Conservation (phyloP, 2,888 invertebrate genomes). For the Cheilosia scutellata region DNA sequence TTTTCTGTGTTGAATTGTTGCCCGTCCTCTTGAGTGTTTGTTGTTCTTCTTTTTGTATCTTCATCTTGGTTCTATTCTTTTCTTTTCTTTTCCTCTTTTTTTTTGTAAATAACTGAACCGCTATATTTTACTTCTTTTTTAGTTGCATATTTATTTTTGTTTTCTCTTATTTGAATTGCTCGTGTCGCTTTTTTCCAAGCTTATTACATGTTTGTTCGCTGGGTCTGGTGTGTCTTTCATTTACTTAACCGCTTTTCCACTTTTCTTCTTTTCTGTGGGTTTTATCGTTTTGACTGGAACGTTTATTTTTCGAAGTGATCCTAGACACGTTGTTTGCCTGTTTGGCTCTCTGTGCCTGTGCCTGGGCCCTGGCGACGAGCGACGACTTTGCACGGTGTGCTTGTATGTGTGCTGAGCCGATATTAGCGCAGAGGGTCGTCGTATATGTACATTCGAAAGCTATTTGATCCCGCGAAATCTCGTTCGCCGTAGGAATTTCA, state of each 20-base stretch:
- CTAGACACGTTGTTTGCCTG: conserved; percentile 71
- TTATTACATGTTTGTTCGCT: conserved; percentile 75
- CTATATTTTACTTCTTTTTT: conserved; percentile 72
- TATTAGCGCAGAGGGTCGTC: conserved; percentile 40
- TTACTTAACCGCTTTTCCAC: conserved; percentile 77
- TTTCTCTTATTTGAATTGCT: conserved; percentile 72
- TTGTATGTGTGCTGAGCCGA: conserved; percentile 49
- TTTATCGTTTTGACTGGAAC: conserved; percentile 74
- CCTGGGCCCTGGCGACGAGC: conserved; percentile 11
- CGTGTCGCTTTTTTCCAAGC: conserved; percentile 70
- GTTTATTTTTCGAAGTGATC: conserved; percentile 72
- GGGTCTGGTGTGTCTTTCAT: conserved; percentile 77
- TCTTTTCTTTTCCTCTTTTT: conserved; percentile 37
- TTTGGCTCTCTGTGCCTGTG: conserved; percentile 14
- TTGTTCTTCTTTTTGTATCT: conserved; percentile 71
- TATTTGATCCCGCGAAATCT: conserved; percentile 72
- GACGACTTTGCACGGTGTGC: conserved; percentile 26
- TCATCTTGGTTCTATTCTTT: conserved; percentile 53
- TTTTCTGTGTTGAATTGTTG: conserved; percentile 67
- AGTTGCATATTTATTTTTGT: conserved; percentile 72
- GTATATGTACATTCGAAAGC: conserved; percentile 43
- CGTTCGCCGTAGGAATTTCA: conserved; percentile 54
- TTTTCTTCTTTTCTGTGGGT: conserved; percentile 74
- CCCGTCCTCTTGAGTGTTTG: conserved; percentile 70
- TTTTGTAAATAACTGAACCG: conserved; percentile 75